These are phyloP conservation scores for Mystacornis crossleyi DNA, from an alignment of 2,113 vertebrate species.

Conservation along the genomic window DNA sequence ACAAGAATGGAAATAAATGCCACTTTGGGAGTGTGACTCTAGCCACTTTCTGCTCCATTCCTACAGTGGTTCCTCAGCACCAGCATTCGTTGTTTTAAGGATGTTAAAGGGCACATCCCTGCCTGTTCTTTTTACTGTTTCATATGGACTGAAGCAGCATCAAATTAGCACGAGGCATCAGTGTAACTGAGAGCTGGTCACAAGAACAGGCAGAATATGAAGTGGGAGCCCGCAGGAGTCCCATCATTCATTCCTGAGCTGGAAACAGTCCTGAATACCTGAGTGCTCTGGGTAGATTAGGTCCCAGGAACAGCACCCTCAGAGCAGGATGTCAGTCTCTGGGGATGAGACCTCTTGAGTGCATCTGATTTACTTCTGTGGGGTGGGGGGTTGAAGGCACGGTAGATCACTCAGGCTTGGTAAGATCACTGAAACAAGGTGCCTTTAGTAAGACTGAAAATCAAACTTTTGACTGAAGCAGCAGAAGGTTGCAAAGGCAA, in stretches of 20 bases:
- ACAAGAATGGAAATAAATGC: neutral
- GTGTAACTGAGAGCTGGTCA: neutral
- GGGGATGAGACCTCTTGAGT: neutral
- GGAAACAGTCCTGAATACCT: rapidly evolving
- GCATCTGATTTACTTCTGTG: neutral
- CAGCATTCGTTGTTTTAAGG: neutral
- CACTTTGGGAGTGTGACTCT: neutral
- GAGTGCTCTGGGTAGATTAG: no score
- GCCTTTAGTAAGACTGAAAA: neutral
- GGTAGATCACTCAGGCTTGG: neutral
- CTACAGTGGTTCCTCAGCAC: neutral
- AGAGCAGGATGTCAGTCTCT: neutral
- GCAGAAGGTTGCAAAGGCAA: neutral
- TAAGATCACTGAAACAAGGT: neutral
- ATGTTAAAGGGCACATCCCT: neutral
- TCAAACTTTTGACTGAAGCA: neutral
- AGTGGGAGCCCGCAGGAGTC: neutral
- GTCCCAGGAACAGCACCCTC: neutral
- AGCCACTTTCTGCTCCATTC: neutral
- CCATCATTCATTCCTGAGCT: neutral
- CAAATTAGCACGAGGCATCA: neutral
- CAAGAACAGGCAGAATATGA: neutral
- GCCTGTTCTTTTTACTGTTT: neutral
- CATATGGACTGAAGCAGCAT: neutral
- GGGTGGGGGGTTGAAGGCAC: neutral